Evolutionary conservation across 2,113 vertebrate genomes (phyloP).

Genomic region (Lontra canadensis): DNA sequence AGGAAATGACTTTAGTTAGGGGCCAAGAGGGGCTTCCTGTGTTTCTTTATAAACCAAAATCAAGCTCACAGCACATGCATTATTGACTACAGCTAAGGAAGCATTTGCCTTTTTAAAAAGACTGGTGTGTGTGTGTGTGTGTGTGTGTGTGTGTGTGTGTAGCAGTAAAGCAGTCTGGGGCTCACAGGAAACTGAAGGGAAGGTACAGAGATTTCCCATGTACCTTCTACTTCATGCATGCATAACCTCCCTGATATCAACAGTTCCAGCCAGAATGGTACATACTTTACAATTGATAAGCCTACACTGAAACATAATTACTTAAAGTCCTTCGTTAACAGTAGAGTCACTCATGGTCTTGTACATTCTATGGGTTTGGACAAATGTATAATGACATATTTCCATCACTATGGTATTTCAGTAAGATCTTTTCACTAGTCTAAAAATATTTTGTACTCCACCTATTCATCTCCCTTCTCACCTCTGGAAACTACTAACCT

Average conservation of each 20-base stretch:
- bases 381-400: background rate
- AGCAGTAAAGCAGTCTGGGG: background rate
- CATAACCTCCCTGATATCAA: too few relatives aligned
- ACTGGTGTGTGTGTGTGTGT: background rate
- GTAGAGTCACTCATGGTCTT: background rate
- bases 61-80: background rate
- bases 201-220: background rate
- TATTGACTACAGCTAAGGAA: background rate
- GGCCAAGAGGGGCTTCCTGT: slow-evolving; percentile 24
- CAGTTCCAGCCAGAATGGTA: background rate
- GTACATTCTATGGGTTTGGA: background rate
- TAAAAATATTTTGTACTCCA: background rate
- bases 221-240: background rate
- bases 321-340: background rate
- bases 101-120: background rate
- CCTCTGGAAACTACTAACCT: background rate
- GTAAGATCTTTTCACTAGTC: background rate
- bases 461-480: background rate
- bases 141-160: background rate
- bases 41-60: background rate
- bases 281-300: background rate
- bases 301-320: background rate
- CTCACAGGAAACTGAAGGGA: background rate
- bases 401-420: background rate
- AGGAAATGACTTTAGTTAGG: slow-evolving; percentile 53